Percentiles rank a stretch among this genome's conserved stretches.
Conservation (phyloP, 2,797 vertebrate species). For the Dendrocincla tyrannina region DNA sequence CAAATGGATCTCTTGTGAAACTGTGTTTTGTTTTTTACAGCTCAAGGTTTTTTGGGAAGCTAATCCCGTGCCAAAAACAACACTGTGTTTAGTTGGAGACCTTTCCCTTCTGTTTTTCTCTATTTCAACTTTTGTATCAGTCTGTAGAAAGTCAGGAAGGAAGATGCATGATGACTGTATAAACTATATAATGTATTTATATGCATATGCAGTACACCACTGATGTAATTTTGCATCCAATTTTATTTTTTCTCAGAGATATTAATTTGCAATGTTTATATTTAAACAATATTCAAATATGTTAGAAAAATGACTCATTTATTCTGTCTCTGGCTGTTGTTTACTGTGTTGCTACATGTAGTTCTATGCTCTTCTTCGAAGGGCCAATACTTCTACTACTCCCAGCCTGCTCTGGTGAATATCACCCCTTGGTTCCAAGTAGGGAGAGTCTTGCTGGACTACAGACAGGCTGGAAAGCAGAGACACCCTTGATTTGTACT, state of each 20-base stretch:
- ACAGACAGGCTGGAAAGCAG: not conserved
- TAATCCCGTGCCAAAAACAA: not conserved
- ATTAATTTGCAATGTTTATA: slow-evolving; percentile 39
- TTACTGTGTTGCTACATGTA: not conserved
- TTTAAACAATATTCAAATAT: slow-evolving; percentile 46
- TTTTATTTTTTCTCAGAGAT: slow-evolving; percentile 45
- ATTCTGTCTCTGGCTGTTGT: not conserved
- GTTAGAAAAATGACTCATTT: slow-evolving; percentile 13
- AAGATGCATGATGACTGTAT: not conserved
- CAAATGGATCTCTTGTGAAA: not conserved
- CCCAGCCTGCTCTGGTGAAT: not conserved
- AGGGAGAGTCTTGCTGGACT: not conserved
- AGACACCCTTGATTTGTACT: not conserved
- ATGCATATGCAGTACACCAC: not conserved
- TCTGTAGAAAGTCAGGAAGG: not conserved
- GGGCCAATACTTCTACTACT: not conserved
- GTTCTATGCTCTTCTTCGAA: not conserved
- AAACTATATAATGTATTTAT: slow-evolving; percentile 6
- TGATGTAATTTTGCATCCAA: slow-evolving; percentile 44
- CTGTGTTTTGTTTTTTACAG: not conserved
- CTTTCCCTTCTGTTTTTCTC: not conserved
- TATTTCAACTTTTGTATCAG: not conserved
- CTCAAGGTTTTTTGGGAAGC: not conserved
- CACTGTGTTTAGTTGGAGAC: not conserved
- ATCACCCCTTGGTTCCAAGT: not conserved